These are phyloP conservation scores for Novumbra hubbsi DNA, from an alignment of 2,797 vertebrate species.

Conservation along the genomic window DNA sequence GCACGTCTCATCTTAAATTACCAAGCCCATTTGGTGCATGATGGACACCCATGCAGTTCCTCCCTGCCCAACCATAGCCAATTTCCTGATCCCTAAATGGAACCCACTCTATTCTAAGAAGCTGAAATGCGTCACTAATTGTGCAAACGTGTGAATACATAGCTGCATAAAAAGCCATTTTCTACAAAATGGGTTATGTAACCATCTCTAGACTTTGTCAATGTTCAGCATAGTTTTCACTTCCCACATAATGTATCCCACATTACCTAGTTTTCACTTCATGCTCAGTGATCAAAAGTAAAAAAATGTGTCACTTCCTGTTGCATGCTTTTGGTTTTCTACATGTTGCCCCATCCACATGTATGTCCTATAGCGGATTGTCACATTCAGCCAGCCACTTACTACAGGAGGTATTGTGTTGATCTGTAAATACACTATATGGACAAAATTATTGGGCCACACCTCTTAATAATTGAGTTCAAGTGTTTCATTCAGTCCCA, in stretches of 20 bases:
- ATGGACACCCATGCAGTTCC: constrained; percentile 45
- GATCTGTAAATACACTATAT: background rate
- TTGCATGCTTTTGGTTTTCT: background rate
- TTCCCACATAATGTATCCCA: no score
- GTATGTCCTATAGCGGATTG: background rate
- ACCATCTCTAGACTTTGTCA: background rate
- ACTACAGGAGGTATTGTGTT: background rate
- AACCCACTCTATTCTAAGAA: constrained; percentile 23
- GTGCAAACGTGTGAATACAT: background rate
- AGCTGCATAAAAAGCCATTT: background rate
- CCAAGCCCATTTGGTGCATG: constrained; percentile 50
- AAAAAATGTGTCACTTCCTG: background rate
- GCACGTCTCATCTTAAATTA: constrained; percentile 38
- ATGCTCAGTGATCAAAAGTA: background rate
- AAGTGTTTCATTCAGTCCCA: no score
- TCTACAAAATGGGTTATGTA: background rate
- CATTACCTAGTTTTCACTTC: constrained; percentile 22
- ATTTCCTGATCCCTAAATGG: constrained; percentile 40
- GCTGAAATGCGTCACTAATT: constrained; percentile 1
- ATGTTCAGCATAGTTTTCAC: constrained; percentile 15
- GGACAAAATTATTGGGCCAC: no score
- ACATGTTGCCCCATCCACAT: background rate
- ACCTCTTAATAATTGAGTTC: no score
- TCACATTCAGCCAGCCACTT: background rate
- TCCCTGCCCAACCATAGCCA: constrained; percentile 36